These are phyloP conservation scores for Cynocephalus volans DNA, from an alignment of 2,113 vertebrate genomes.

Conservation along the genomic window DNA sequence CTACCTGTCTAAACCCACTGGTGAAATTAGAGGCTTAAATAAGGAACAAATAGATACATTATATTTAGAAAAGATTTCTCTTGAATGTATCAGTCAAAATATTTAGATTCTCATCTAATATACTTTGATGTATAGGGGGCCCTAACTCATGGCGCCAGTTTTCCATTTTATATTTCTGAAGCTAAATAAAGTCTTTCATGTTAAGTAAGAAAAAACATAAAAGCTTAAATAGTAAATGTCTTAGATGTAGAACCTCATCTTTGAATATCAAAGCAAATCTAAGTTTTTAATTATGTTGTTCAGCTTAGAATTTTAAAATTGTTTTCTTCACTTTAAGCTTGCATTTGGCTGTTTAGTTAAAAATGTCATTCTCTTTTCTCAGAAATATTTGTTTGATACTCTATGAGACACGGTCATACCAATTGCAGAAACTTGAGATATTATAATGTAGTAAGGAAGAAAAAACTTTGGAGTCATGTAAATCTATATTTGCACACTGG, in stretches of 20 bases:
- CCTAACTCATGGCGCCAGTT: background rate
- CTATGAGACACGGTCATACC: background rate
- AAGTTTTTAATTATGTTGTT: slow-evolving; percentile 2
- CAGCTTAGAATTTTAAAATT: background rate
- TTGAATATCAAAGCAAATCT: slow-evolving; percentile 32
- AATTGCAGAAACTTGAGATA: background rate
- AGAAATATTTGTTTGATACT: background rate
- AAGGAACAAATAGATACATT: slow-evolving; percentile 27
- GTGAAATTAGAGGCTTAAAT: background rate
- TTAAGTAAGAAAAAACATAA: background rate
- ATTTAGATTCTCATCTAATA: background rate
- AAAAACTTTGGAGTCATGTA: background rate
- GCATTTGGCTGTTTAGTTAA: background rate
- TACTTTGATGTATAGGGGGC: background rate
- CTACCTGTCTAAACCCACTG: background rate
- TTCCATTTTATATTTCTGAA: slow-evolving; percentile 39
- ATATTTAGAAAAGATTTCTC: slow-evolving; percentile 14
- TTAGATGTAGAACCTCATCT: slow-evolving; percentile 38
- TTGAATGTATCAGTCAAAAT: slow-evolving; percentile 25
- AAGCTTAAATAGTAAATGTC: background rate
- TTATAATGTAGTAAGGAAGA: no score
- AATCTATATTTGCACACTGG: background rate
- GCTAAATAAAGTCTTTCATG: background rate
- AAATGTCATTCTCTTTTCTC: background rate
- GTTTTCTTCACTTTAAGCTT: background rate